Evolutionary conservation across 2,888 invertebrate genomes (phyloP).

Genomic region (Theretra japonica): DNA sequence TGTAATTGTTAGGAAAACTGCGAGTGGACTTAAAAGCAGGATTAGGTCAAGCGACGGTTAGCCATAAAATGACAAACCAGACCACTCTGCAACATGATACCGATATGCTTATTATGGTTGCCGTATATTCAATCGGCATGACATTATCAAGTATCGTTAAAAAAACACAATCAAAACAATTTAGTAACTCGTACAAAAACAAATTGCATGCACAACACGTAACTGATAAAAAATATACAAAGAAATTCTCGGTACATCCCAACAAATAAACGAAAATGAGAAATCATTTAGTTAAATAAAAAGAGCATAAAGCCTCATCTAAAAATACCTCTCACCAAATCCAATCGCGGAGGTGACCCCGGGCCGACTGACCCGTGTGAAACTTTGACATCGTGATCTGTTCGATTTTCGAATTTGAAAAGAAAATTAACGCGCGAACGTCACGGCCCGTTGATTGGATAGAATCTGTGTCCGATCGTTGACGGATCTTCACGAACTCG

Average conservation of each 20-base stretch:
- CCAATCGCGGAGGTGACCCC: slow-evolving; percentile 39
- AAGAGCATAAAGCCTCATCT: background rate
- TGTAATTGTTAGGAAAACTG: background rate
- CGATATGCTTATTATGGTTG: too few relatives aligned
- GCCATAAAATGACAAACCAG: too few relatives aligned
- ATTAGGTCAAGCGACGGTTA: too few relatives aligned
- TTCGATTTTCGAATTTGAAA: slow-evolving; percentile 58
- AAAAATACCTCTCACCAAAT: slow-evolving; percentile 22
- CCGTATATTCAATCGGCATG: too few relatives aligned
- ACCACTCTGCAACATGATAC: too few relatives aligned
- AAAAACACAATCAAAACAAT: too few relatives aligned
- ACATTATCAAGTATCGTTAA: too few relatives aligned
- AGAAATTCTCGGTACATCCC: too few relatives aligned
- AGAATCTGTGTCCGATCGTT: slow-evolving; percentile 51
- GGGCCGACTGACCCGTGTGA: slow-evolving; percentile 70
- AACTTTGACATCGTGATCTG: slow-evolving; percentile 73
- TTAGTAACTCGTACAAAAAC: too few relatives aligned
- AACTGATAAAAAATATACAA: too few relatives aligned
- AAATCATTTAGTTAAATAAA: slow-evolving; percentile 8
- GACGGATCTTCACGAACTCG: slow-evolving; percentile 40
- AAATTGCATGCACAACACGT: too few relatives aligned
- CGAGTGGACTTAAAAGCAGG: too few relatives aligned
- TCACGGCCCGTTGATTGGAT: slow-evolving; percentile 63
- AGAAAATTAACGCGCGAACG: slow-evolving; percentile 56
- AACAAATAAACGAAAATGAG: background rate